Evolutionary conservation across 2,113 vertebrate genomes (phyloP).

Genomic region (Choloepus hoffmanni): DNA sequence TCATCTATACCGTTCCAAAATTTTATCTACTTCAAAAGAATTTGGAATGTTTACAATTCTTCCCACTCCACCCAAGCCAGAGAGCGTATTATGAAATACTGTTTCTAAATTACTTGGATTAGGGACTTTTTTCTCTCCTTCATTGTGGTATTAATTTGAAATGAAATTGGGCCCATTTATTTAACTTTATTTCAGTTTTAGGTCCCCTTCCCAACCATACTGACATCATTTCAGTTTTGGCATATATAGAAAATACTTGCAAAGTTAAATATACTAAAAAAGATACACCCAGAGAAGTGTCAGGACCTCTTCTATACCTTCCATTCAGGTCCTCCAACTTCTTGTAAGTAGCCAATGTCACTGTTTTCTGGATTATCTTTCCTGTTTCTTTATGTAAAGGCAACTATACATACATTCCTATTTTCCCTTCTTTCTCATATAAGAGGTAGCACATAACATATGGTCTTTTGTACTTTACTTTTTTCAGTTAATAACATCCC

Average conservation of each 20-base stretch:
- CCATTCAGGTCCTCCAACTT: neutral
- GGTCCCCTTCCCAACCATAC: neutral
- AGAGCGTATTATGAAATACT: neutral
- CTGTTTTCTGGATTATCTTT: neutral
- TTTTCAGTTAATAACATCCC: neutral
- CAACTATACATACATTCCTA: neutral
- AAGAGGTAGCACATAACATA: neutral
- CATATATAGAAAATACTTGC: neutral
- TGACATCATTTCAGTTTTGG: neutral
- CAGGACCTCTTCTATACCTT: neutral
- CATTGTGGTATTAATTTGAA: neutral
- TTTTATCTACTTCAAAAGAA: neutral
- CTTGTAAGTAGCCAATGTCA: neutral
- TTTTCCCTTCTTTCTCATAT: neutral
- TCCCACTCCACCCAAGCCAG: neutral
- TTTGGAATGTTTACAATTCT: neutral
- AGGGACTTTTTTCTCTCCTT: neutral
- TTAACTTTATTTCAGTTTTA: neutral
- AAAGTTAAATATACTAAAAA: neutral
- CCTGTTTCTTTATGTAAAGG: neutral
- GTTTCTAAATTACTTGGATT: neutral
- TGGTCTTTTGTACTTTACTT: neutral
- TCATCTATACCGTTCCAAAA: neutral
- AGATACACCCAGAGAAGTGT: neutral
- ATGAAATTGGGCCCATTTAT: neutral